phyloP scores from a whole-genome alignment of 1,140 invertebrate species.

The Scylla paramamosain region DNA sequence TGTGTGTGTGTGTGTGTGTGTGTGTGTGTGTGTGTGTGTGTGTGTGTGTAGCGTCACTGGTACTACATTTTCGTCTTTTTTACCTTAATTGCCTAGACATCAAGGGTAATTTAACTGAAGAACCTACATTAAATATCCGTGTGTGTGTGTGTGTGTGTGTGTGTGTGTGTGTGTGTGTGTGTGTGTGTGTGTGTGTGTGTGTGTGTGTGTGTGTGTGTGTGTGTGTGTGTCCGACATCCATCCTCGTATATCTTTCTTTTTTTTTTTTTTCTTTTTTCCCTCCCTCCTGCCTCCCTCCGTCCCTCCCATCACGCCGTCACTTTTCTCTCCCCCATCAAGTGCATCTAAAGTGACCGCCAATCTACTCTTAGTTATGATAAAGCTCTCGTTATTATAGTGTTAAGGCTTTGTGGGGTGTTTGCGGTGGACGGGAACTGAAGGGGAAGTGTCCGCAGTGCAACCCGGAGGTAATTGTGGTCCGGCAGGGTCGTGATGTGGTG shows the following conservation, averaged over 20 bases:
- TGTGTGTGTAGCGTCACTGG: neutral
- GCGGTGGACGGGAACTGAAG: neutral
- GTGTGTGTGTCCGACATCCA: neutral
- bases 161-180: slow-evolving; percentile 20
- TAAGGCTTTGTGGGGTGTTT: neutral
- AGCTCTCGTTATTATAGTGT: neutral
- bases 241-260: neutral
- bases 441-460: neutral
- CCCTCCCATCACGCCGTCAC: neutral
- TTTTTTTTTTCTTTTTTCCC: neutral
- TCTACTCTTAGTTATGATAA: neutral
- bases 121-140: neutral
- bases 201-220: slow-evolving; percentile 20
- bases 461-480: neutral
- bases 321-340: neutral
- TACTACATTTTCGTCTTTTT: neutral
- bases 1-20: slow-evolving; percentile 17
- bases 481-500: neutral
- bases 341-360: neutral
- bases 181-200: slow-evolving; percentile 20
- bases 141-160: slow-evolving; percentile 9
- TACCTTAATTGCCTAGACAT: neutral
- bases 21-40: neutral
- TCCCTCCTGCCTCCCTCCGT: neutral
- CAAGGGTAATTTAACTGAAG: too few relatives aligned